Conservation (phyloP, 2,113 vertebrate genomes). For the Edolisoma coerulescens region DNA sequence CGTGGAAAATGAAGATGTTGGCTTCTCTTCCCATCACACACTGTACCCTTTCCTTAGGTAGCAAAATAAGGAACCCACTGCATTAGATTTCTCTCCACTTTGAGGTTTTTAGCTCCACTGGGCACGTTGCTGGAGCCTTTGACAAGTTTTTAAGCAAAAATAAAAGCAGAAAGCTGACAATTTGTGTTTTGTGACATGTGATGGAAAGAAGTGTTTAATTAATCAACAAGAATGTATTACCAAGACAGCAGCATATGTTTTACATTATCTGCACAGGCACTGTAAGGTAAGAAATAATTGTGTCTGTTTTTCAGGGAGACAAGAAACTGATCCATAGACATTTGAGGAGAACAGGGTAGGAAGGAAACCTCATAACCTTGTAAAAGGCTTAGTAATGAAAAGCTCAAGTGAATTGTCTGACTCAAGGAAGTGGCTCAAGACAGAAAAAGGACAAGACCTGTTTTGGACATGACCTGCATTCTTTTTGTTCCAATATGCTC, state of each 20-base stretch:
- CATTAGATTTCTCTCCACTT: background rate
- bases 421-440: background rate
- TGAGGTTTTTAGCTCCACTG: background rate
- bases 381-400: background rate
- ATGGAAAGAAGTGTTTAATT: conserved; percentile 39
- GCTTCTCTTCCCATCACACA: background rate
- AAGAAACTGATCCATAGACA: background rate
- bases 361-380: background rate
- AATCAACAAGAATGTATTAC: conserved; percentile 19
- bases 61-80: background rate
- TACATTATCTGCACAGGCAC: background rate
- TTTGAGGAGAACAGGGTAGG: background rate
- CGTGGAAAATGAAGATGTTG: background rate
- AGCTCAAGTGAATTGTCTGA: background rate
- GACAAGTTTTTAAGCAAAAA: conserved; percentile 14
- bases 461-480: background rate
- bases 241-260: conserved; percentile 32
- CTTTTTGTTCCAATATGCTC: background rate
- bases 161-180: conserved; percentile 11
- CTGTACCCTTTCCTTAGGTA: background rate
- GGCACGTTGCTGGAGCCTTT: background rate
- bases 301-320: background rate
- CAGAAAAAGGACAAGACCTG: background rate
- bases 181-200: conserved; percentile 2
- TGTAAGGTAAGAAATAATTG: conserved; percentile 31